Percentiles rank a stretch among this genome's conserved stretches.
Evolutionary conservation across 2,888 invertebrate species (phyloP).

Genomic region (Camponotus fellah): DNA sequence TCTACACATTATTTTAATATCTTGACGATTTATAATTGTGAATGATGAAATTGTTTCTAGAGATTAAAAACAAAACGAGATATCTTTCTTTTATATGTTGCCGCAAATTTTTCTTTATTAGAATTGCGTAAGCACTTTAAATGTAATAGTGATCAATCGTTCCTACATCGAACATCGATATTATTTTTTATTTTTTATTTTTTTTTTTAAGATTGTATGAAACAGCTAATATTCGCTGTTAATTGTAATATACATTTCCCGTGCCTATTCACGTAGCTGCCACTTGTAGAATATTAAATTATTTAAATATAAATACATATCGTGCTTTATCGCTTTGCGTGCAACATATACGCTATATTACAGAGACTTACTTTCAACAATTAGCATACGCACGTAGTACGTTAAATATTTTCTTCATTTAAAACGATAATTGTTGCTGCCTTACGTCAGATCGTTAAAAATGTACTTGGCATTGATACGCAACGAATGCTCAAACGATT

Average conservation of each 20-base stretch:
- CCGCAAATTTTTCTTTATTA: neutral
- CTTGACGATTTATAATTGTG: neutral
- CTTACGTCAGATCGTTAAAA: neutral
- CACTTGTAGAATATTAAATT: neutral
- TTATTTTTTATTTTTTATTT: constrained; percentile 15
- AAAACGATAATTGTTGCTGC: neutral
- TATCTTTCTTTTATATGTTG: neutral
- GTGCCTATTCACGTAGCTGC: constrained; percentile 5
- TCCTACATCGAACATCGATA: constrained; percentile 32
- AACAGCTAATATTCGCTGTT: neutral
- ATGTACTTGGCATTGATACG: neutral
- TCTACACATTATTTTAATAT: neutral
- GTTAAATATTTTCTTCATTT: neutral
- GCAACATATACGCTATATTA: neutral
- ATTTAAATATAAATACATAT: neutral
- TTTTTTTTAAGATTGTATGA: constrained; percentile 8
- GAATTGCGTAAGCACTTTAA: constrained; percentile 10
- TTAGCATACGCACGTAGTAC: neutral
- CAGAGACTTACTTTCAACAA: constrained; percentile 9
- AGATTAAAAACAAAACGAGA: neutral
- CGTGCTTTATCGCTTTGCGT: neutral
- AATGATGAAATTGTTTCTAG: neutral
- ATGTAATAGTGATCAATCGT: constrained; percentile 27
- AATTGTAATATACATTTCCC: neutral
- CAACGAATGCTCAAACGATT: constrained; percentile 12